Evolutionary conservation across 2,797 vertebrate species (phyloP).

Genomic region (Coluber constrictor): DNA sequence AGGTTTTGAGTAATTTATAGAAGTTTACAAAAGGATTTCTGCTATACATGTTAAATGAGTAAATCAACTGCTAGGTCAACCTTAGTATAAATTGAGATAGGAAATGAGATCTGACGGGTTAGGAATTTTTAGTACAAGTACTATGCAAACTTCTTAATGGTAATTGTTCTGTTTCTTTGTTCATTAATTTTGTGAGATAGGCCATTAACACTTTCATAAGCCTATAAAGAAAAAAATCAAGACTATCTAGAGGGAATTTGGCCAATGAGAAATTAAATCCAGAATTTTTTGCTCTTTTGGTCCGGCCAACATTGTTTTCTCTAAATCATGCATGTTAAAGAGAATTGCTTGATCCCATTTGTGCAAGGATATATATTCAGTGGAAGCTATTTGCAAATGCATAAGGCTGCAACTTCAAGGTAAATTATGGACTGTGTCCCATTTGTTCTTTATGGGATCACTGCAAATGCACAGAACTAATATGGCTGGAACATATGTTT

Average conservation of each 20-base stretch:
- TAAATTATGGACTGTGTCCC: background rate
- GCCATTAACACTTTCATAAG: background rate
- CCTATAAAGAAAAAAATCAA: background rate
- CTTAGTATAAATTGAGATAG: background rate
- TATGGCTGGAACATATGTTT: background rate
- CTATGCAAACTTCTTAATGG: background rate
- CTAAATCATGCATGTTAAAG: background rate
- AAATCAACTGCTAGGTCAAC: constrained; percentile 3
- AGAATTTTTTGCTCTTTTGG: background rate
- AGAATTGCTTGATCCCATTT: background rate
- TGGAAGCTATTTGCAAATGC: background rate
- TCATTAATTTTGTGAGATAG: background rate
- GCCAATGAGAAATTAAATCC: background rate
- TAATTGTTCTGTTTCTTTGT: background rate
- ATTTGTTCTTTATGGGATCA: background rate
- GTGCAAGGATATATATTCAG: background rate
- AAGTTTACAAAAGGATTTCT: background rate
- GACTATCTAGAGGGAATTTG: background rate
- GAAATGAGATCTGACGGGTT: background rate
- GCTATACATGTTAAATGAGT: constrained; percentile 4
- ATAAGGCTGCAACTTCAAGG: background rate
- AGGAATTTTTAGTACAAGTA: background rate
- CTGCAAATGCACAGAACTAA: background rate
- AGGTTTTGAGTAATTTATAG: background rate
- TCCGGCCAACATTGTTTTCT: background rate